Percentiles rank a stretch among this genome's conserved stretches.
These are phyloP conservation scores for Toxotes lorentzi DNA, from an alignment of 2,797 vertebrate genomes.

Conservation along the genomic window DNA sequence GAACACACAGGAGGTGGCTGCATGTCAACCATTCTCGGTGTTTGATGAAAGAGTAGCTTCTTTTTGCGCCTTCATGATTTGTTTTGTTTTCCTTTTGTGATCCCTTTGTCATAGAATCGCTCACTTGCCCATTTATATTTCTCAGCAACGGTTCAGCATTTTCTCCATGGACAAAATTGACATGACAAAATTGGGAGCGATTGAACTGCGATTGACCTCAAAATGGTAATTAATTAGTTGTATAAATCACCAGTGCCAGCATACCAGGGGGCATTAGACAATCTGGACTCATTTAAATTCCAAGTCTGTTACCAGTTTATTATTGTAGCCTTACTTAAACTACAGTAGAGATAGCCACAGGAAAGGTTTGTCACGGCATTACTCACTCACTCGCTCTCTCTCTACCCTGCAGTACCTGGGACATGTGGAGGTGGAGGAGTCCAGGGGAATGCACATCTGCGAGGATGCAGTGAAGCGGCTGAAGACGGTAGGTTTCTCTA, in stretches of 20 bases:
- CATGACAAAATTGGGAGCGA: conserved; percentile 19
- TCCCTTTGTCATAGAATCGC: not conserved
- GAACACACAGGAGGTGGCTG: not conserved
- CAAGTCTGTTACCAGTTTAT: conserved; percentile 30
- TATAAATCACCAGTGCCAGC: conserved; percentile 38
- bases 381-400: conserved; percentile 20
- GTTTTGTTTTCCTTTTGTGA: not conserved
- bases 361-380: conserved; percentile 28
- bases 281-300: conserved; percentile 49
- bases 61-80: not conserved
- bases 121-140: conserved; percentile 5
- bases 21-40: too few relatives aligned
- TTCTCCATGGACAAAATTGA: conserved; percentile 26
- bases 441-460: conserved; percentile 99
- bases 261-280: conserved; percentile 28
- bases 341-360: not conserved
- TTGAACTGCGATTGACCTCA: conserved; percentile 53
- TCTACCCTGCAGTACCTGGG: conserved; percentile 91
- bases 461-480: conserved; percentile 98
- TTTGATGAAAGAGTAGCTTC: not conserved
- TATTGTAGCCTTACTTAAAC: conserved; percentile 32
- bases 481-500: conserved; percentile 93
- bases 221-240: conserved; percentile 53
- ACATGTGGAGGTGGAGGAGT: conserved; percentile 98
- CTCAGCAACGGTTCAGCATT: conserved; percentile 13